Base-by-base conservation (phyloP, 2,113 vertebrate genomes). In the Oreochromis spilurus region DNA sequence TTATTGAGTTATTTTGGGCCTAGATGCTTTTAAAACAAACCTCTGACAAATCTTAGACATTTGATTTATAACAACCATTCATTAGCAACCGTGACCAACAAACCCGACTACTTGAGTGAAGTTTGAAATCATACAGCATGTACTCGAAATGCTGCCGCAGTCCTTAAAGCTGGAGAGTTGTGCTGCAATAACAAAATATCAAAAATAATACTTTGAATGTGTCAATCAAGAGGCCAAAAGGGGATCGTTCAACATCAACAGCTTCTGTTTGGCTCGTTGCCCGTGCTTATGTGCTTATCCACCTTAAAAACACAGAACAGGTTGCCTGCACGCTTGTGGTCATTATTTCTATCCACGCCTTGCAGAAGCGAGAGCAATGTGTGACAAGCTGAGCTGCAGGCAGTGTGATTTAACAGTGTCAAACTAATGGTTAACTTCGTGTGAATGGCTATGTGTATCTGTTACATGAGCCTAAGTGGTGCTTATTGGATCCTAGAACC, bases 1-100 rank as follows among this genome's bases (percentile, higher is more conserved):
- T 94, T 93, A 95, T 90, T 79, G 88, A 93, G 93, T 93, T 95
- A 94, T 95, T 96, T 94, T 86, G 91, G 83, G 90, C 83, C 78
- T 92, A 81, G 6, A n/a, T 82, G 90, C 84, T 90, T 93, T 92
- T 90, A 92, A 93, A 93, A 92, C 91, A 92, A 89, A 72, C 91
- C 92, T 93, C 84, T 92, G 89, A 94, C 90, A 91, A 92, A 94
- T 93, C 85, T 87, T 83, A 80, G 83, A 93, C 85, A 81, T 90
- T 91, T 91, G 87, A 94, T 96, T 96, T 94, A 89, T 94, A 94
- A 93, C 89, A 92, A 93, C 83, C 86, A 86, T 94, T 91, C 89
- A 95, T 94, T 93, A 93, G 84, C 81, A 84, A 84, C 70, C 45
- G 43, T 72, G 84, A 93, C 85, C 79, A 87, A 87, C 70, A 81